These are phyloP conservation scores for Ornithoptera priamus DNA, from an alignment of 2,888 invertebrate species.

Conservation along the genomic window DNA sequence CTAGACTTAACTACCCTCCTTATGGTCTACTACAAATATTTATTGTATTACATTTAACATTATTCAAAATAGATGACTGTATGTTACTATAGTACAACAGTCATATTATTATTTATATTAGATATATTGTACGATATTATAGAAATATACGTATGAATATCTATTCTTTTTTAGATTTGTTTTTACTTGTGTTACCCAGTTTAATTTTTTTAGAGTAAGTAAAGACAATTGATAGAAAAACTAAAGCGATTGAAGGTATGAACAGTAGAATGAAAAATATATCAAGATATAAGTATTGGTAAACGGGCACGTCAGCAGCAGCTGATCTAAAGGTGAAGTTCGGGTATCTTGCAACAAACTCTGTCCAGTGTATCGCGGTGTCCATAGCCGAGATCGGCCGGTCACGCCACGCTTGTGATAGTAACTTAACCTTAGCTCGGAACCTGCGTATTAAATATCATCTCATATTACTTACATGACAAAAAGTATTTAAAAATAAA, in stretches of 20 bases:
- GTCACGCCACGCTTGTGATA: slow-evolving; percentile 75
- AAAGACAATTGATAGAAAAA: slow-evolving; percentile 8
- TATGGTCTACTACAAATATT: too few relatives aligned
- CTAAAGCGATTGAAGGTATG: slow-evolving; percentile 2
- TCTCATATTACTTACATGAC: background rate
- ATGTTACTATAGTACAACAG: too few relatives aligned
- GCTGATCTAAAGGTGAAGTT: slow-evolving; percentile 62
- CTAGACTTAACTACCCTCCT: too few relatives aligned
- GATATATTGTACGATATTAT: too few relatives aligned
- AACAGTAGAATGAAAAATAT: slow-evolving; percentile 33
- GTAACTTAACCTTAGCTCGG: slow-evolving; percentile 54
- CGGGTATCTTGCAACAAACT: slow-evolving; percentile 72
- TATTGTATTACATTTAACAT: too few relatives aligned
- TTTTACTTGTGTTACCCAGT: background rate
- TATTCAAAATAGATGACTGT: too few relatives aligned
- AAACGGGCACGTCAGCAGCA: slow-evolving; percentile 55
- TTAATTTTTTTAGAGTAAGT: slow-evolving; percentile 8
- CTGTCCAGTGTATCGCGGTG: slow-evolving; percentile 79
- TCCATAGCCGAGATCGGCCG: slow-evolving; percentile 73
- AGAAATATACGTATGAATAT: background rate
- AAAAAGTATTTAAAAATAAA: background rate
- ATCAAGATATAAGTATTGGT: slow-evolving; percentile 65
- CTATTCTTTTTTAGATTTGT: slow-evolving; percentile 22
- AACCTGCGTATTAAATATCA: slow-evolving; percentile 47
- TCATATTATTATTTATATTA: too few relatives aligned